A percentile compares a stretch with the other conserved stretches of the same genome.
phyloP scores from a whole-genome alignment of 1,140 invertebrate species.

The Coboldia fuscipes region DNA sequence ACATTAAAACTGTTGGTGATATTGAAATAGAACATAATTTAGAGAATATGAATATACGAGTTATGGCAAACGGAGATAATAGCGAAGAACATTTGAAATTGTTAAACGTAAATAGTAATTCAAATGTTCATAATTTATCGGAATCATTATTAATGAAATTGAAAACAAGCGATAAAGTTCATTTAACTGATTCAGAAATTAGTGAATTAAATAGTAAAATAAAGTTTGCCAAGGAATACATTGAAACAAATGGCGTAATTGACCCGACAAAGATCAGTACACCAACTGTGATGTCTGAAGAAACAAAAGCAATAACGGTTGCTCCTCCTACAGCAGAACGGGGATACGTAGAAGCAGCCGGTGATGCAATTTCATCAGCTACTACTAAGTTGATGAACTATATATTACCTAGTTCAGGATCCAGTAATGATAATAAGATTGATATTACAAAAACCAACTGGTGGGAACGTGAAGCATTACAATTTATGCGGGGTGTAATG shows the following conservation, averaged over 20 bases:
- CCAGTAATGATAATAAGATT: conserved; percentile 7
- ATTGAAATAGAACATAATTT: neutral
- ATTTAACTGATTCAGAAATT: conserved; percentile 21
- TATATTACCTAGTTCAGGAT: conserved; percentile 9
- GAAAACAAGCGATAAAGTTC: conserved; percentile 21
- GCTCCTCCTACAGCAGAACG: neutral
- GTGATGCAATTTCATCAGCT: conserved; percentile 1
- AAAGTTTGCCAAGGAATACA: neutral
- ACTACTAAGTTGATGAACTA: conserved; percentile 17
- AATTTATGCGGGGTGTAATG: conserved; percentile 97
- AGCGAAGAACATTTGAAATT: neutral
- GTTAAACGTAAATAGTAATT: neutral
- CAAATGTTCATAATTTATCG: conserved; percentile 1
- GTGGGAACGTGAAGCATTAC: conserved; percentile 52
- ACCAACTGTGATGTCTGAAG: neutral
- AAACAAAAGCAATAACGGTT: neutral
- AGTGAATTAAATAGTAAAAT: conserved; percentile 21
- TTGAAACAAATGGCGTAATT: neutral
- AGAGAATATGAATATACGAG: neutral
- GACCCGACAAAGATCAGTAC: neutral
- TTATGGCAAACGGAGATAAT: neutral
- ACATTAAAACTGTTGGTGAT: conserved; percentile 5
- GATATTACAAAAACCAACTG: conserved; percentile 32
- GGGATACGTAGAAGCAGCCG: neutral
- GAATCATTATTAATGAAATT: conserved; percentile 14